phyloP scores from a whole-genome alignment of 2,797 vertebrate species.

The Momotus momota region DNA sequence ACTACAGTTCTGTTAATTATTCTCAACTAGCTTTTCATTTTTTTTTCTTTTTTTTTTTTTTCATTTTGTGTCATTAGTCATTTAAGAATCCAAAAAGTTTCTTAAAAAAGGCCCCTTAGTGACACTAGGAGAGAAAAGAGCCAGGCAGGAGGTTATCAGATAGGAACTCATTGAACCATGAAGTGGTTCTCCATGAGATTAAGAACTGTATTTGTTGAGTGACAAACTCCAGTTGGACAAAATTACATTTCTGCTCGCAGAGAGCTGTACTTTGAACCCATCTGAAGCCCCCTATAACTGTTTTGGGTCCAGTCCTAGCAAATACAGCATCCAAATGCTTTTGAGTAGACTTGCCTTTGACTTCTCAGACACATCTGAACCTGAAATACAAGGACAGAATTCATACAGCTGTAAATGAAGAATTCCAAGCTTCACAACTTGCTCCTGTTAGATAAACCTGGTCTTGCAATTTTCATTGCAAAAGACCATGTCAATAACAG shows the following conservation, averaged over 20 bases:
- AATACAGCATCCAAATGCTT: not conserved
- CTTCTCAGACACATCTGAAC: not conserved
- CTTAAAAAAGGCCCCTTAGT: not conserved
- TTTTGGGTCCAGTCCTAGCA: not conserved
- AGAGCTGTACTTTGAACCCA: not conserved
- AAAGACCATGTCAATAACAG: not conserved
- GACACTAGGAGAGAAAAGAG: not conserved
- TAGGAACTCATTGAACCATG: not conserved
- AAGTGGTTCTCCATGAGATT: not conserved
- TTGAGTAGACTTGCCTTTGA: not conserved
- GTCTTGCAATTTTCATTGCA: not conserved
- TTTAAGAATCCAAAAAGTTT: not conserved
- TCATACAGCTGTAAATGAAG: not conserved
- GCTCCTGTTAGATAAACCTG: not conserved
- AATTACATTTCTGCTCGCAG: not conserved
- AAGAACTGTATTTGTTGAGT: not conserved
- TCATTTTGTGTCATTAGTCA: not conserved
- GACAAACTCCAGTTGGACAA: not conserved
- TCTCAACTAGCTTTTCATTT: not conserved
- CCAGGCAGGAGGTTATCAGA: not conserved
- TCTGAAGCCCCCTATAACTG: not conserved
- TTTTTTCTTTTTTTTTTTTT: not conserved
- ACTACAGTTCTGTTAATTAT: not conserved
- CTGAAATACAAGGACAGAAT: not conserved
- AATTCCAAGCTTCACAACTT: not conserved